A percentile compares a stretch with the other conserved stretches of the same genome.
Conservation (phyloP, 2,113 vertebrate species). For the Capreolus pygargus region DNA sequence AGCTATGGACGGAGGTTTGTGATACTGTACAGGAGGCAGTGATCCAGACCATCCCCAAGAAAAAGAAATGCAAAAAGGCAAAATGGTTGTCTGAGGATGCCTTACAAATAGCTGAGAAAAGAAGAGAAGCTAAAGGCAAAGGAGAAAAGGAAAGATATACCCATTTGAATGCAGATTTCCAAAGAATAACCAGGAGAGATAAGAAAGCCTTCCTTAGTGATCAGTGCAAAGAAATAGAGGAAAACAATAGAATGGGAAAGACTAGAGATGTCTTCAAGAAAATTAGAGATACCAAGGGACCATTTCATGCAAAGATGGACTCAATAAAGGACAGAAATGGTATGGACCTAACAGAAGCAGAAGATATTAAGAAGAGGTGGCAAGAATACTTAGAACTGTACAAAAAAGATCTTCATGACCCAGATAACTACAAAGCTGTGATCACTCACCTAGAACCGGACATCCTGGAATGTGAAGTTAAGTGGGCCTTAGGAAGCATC, state of each 20-base stretch:
- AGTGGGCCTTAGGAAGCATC: not conserved
- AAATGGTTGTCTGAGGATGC: not conserved
- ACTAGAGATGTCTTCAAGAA: not conserved
- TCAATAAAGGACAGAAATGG: not conserved
- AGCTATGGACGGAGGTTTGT: not conserved
- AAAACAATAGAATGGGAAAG: not conserved
- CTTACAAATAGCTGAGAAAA: not conserved
- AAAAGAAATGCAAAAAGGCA: not conserved
- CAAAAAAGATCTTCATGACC: not conserved
- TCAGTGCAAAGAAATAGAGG: not conserved
- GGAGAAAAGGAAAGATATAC: not conserved
- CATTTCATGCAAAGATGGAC: not conserved
- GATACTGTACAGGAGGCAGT: not conserved
- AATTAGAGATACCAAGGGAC: not conserved
- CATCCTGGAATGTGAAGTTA: not conserved
- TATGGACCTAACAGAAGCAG: not conserved
- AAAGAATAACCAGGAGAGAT: not conserved
- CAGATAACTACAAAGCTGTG: not conserved
- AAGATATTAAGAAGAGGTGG: not conserved
- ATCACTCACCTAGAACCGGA: not conserved
- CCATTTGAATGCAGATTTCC: not conserved
- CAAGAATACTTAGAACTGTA: not conserved
- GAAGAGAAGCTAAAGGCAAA: not conserved
- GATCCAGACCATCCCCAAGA: not conserved
- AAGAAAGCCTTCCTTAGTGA: not conserved